Conservation (phyloP, 2,113 vertebrate species). For the Atherinomorus stipes region DNA sequence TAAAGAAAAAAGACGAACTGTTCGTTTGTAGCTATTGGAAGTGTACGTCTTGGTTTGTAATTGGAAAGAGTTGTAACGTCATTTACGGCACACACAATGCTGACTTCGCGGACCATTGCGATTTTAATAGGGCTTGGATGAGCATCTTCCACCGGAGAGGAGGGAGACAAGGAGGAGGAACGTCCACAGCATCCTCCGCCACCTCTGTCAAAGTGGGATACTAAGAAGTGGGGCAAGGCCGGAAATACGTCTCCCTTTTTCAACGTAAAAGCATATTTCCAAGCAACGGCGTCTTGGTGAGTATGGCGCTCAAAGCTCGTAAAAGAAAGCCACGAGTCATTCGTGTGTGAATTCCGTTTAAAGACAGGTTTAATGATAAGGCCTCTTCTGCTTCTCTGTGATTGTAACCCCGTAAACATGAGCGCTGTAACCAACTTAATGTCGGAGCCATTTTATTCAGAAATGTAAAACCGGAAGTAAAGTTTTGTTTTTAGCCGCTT, state of each 20-base stretch:
- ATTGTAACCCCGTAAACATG: not conserved
- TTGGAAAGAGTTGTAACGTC: slow-evolving; percentile 3
- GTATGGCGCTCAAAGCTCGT: not conserved
- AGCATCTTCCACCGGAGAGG: slow-evolving; percentile 18
- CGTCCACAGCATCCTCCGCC: slow-evolving; percentile 17
- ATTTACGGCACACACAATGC: slow-evolving; percentile 40
- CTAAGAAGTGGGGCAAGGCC: not conserved
- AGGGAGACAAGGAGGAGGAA: slow-evolving; percentile 26
- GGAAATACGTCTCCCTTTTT: slow-evolving; percentile 8
- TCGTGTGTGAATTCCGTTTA: too few relatives aligned
- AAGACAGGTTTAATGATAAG: accelerated
- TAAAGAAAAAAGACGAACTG: not conserved
- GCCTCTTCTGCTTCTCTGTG: not conserved
- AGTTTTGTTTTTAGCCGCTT: not conserved
- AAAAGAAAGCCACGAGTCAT: not conserved
- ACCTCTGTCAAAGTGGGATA: slow-evolving; percentile 27
- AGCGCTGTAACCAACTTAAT: accelerated
- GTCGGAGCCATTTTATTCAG: slow-evolving; percentile 30
- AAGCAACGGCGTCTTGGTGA: not conserved
- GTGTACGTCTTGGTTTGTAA: not conserved
- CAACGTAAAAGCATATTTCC: slow-evolving; percentile 25
- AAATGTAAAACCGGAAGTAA: not conserved
- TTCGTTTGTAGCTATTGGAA: not conserved
- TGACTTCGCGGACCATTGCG: slow-evolving; percentile 55
- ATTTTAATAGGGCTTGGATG: slow-evolving; percentile 32